Percentiles rank a stretch among this genome's conserved stretches.
Conservation (phyloP, 2,797 vertebrate genomes). For the Dipus sagitta region DNA sequence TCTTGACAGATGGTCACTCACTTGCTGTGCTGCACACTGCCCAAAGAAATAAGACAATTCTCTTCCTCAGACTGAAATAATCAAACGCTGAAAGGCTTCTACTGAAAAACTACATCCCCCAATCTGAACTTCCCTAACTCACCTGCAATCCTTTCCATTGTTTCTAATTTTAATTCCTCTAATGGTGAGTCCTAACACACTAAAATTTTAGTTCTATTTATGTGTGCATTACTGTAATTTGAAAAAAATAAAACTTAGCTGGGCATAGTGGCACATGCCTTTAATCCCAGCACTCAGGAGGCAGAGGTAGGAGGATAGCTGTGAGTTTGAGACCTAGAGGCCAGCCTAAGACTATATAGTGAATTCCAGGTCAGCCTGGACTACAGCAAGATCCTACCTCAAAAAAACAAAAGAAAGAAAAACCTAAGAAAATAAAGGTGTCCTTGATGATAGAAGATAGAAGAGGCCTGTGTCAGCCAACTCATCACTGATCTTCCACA, state of each 20-base stretch:
- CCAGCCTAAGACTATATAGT: too few species aligned
- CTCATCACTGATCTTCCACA: not conserved
- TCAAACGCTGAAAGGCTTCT: not conserved
- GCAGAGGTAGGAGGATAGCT: too few species aligned
- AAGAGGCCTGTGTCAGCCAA: not conserved
- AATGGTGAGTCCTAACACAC: not conserved
- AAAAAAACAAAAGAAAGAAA: too few species aligned
- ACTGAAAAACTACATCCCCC: not conserved
- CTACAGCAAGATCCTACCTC: too few species aligned
- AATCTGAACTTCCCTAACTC: not conserved
- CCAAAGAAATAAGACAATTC: not conserved
- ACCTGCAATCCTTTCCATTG: not conserved
- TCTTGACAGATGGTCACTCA: not conserved
- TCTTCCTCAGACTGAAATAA: not conserved
- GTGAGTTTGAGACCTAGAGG: too few species aligned
- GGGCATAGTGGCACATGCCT: too few species aligned
- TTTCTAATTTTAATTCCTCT: constrained; percentile 5
- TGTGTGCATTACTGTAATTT: not conserved
- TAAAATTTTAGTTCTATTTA: not conserved
- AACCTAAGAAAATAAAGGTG: constrained; percentile 5
- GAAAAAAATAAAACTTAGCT: too few species aligned
- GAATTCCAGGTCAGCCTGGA: too few species aligned
- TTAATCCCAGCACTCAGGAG: too few species aligned
- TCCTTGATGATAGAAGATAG: not conserved
- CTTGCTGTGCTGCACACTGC: not conserved